Base-by-base conservation (phyloP, 1,140 invertebrate genomes). In the Drosophila kepulauana region DNA sequence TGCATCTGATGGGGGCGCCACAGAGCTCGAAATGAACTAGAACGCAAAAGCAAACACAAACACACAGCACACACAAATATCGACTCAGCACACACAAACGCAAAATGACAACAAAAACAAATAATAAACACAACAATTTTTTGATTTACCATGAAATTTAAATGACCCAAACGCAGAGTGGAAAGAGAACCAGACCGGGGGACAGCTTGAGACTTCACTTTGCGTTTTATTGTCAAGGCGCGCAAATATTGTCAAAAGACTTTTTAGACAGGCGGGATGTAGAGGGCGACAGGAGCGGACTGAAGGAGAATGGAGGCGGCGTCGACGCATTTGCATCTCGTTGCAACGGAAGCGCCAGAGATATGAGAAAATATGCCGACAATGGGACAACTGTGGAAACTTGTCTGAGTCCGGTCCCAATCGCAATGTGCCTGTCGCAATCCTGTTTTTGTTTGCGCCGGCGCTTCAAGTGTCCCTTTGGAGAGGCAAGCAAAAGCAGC, bases 241-340 rank as follows among this genome's bases (percentile, higher is more conserved):
- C 85, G 81, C 84, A 88, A 88, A 88, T 88, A 88, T 88, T 88
- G 84, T 88, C 84, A 89, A 88, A 88, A 89, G 84, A 82, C 84
- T 82, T 82, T 87, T 16, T 3, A 25, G 3, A 25, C 3, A 4
- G 20, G 3, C 20, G 20, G 20, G 20, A 25, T 3, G 20, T 3
- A 25, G 20, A 25, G 20, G 20, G 20, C 3, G 20, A 2, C 15
- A 16, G 48, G 43, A 51, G 20, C 3, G 20, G 20, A 25, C 3
- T 3, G 35, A 41, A 11, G 48, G 30, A 2, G 41, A n/a, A 30
- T 10, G 7, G 48, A 20, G 15, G 11, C 16, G 33, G 46, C n/a
- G 30, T 11, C 15, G 35, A 48, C 30, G 45, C 82, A 88, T 88
- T 88, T 88, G 84, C 84, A 88, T 88, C 85, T 78, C 72, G 81